Evolutionary conservation across 2,888 invertebrate species (phyloP).

Genomic region (Campoplex nolae): DNA sequence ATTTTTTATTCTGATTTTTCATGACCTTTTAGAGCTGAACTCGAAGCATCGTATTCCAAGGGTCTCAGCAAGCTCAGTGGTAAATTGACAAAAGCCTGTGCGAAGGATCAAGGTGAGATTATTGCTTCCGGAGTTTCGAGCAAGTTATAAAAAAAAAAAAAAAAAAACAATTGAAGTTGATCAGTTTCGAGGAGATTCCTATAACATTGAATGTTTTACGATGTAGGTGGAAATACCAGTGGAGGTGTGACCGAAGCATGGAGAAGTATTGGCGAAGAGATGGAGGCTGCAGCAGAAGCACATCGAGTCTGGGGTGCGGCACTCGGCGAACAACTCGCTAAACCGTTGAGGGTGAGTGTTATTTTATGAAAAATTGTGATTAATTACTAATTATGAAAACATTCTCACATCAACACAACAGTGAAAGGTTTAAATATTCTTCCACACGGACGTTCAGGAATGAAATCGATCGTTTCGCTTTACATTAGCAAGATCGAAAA

Average conservation of each 20-base stretch:
- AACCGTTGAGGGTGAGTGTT: conserved; percentile 90
- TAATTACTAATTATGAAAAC: neutral
- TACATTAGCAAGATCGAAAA: too few relatives aligned
- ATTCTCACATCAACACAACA: too few relatives aligned
- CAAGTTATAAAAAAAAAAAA: neutral
- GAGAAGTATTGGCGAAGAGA: conserved; percentile 95
- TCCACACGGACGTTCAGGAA: too few relatives aligned
- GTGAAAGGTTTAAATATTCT: too few relatives aligned
- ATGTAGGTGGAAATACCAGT: conserved; percentile 88
- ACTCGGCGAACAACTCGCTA: conserved; percentile 94
- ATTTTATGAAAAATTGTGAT: neutral
- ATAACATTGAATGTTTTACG: conserved; percentile 11
- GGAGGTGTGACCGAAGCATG: conserved; percentile 95
- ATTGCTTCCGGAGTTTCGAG: neutral
- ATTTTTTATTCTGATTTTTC: neutral
- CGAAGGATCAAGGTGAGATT: conserved; percentile 84
- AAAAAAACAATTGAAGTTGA: neutral
- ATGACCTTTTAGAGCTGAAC: conserved; percentile 90
- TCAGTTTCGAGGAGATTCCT: neutral
- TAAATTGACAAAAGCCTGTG: conserved; percentile 93
- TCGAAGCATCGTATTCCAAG: conserved; percentile 96
- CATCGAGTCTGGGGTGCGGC: conserved; percentile 93
- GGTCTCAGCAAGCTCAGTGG: conserved; percentile 94
- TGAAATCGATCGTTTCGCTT: too few relatives aligned
- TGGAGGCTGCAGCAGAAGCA: conserved; percentile 96